Evolutionary conservation across 2,797 vertebrate genomes (phyloP).

Genomic region (Hephaestus fuliginosus): DNA sequence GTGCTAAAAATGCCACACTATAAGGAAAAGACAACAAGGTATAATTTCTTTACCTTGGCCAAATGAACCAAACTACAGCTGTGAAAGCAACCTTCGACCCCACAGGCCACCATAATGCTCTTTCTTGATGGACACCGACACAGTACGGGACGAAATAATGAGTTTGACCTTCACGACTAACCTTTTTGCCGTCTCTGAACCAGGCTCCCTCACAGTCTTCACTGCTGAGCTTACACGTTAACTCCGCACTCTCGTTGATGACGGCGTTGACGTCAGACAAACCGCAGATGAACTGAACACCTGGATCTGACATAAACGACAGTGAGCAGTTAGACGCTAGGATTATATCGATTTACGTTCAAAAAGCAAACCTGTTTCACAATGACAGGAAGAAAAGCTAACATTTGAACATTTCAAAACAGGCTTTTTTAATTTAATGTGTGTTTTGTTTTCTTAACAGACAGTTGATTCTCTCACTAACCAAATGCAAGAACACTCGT

Average conservation of each 20-base stretch:
- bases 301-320: constrained; percentile 75
- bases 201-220: constrained; percentile 86
- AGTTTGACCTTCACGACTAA: constrained; percentile 59
- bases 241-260: constrained; percentile 81
- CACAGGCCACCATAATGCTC: background rate
- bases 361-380: constrained; percentile 1
- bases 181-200: constrained; percentile 91
- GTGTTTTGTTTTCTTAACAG: background rate
- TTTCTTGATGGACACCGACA: background rate
- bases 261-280: constrained; percentile 82
- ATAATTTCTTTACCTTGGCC: background rate
- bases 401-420: background rate
- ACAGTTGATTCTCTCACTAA: background rate
- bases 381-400: background rate
- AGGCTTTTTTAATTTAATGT: background rate
- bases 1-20: background rate
- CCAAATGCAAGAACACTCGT: background rate
- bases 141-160: background rate
- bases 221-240: constrained; percentile 87
- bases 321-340: background rate
- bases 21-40: background rate
- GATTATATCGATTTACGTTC: background rate
- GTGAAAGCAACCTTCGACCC: background rate
- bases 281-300: constrained; percentile 85
- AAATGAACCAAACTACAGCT: background rate